These are phyloP conservation scores for Ophion ventricosus DNA, from an alignment of 2,888 invertebrate genomes.

Conservation along the genomic window DNA sequence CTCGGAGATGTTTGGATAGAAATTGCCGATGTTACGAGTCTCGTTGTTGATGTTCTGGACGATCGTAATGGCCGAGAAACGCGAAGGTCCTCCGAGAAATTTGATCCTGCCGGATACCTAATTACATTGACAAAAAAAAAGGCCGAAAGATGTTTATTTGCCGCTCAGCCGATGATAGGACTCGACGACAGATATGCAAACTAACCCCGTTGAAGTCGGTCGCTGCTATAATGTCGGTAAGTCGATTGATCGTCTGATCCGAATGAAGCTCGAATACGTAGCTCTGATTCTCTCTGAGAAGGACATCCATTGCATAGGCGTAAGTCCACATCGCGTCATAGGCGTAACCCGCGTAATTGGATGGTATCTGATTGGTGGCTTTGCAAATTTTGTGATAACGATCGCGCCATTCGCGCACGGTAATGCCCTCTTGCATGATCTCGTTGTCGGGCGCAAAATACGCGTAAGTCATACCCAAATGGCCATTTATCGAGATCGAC, in stretches of 20 bases:
- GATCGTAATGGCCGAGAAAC: conserved; percentile 86
- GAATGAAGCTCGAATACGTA: conserved; percentile 85
- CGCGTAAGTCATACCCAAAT: conserved; percentile 88
- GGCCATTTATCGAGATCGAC: conserved; percentile 88
- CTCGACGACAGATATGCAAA: neutral
- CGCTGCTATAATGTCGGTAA: conserved; percentile 86
- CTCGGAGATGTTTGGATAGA: conserved; percentile 85
- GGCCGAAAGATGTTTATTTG: neutral
- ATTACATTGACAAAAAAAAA: neutral
- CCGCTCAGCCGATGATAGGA: neutral
- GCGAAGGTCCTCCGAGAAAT: conserved; percentile 88
- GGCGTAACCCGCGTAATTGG: conserved; percentile 90
- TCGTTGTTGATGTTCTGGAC: conserved; percentile 86
- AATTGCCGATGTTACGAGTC: conserved; percentile 85
- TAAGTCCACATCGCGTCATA: conserved; percentile 94
- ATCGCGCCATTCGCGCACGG: conserved; percentile 87
- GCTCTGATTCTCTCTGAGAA: conserved; percentile 86
- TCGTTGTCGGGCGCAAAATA: conserved; percentile 87
- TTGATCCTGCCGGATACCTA: conserved; percentile 87
- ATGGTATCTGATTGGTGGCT: conserved; percentile 79
- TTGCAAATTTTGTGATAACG: conserved; percentile 81
- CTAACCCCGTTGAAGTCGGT: conserved; percentile 89
- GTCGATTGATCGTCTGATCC: conserved; percentile 84
- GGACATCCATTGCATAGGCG: conserved; percentile 88
- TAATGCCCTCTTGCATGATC: conserved; percentile 87